Conservation (phyloP, 2,888 invertebrate genomes). For the Periphyllus acericola region DNA sequence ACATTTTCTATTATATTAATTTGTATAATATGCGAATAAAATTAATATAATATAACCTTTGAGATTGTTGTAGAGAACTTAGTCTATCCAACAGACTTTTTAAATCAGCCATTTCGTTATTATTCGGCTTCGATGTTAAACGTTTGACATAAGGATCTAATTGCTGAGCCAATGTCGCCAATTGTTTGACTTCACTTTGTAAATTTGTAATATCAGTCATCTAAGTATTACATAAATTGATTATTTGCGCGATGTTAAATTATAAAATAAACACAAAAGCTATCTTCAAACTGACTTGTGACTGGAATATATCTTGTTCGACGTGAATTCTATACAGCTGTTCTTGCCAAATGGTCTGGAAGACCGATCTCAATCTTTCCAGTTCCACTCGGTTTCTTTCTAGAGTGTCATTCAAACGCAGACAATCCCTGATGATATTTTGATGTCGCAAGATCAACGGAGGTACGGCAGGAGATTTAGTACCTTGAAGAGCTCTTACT, state of each 20-base stretch:
- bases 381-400: conserved; percentile 74
- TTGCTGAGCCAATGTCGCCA: conserved; percentile 74
- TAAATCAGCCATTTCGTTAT: conserved; percentile 65
- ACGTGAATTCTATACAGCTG: conserved; percentile 76
- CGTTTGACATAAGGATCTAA: conserved; percentile 73
- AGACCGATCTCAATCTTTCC: conserved; percentile 72
- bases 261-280: not conserved
- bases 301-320: conserved; percentile 76
- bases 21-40: not conserved
- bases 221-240: conserved; percentile 66
- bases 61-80: conserved; percentile 62
- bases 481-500: conserved; percentile 74
- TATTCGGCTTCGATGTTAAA: conserved; percentile 64
- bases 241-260: not conserved
- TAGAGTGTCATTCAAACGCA: conserved; percentile 72
- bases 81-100: conserved; percentile 63
- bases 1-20: not conserved
- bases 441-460: conserved; percentile 67
- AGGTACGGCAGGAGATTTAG: conserved; percentile 67
- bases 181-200: conserved; percentile 75
- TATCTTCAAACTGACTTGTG: conserved; percentile 67
- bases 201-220: conserved; percentile 75
- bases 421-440: conserved; percentile 70
- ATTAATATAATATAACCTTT: conserved; percentile 48
- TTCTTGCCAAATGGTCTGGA: conserved; percentile 78